Base-by-base conservation (phyloP, 2,797 vertebrate genomes). In the Ctenopoma kingsleyae region DNA sequence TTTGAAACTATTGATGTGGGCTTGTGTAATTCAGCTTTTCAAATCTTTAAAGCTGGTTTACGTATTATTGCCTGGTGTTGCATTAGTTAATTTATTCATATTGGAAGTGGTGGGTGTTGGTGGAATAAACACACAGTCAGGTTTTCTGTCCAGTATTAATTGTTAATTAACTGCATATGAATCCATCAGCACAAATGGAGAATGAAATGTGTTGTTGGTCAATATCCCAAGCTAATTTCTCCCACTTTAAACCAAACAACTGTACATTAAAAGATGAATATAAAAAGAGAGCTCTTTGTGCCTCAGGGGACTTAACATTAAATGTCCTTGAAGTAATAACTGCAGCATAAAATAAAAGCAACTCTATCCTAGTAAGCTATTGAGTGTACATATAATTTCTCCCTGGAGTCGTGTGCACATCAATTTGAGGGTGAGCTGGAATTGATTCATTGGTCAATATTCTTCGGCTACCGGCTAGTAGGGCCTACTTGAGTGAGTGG, bases 371-470 rank as follows among this genome's bases (percentile, higher is more conserved):
- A 46, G 8, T 55, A 36, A 56, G 74, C 35, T 67, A 81, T 77
- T 36, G 72, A 80, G 62, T 43, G 11, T 27, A 65, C 70, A 69
- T 64, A 15, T 25, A 38, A 62, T 76, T 35, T 60, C 52, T 83
- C 87, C 70, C 83, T 49, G 66, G 80, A 74, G 82, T 43, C 51
- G 35, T 16, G 41, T 38, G 13, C 35, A 41, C 83, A 67, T 90
- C 90, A 84, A 82, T 90, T 68, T 44, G 71, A 8, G 30, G 68
- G 67, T 76, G 67, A 85, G 80, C 81, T 81, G 49, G 50, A 70
- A 90, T 91, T 59, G 89, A 90, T 87, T 80, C 6, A 23, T 78
- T 66, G 81, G 67, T 88, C 88, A 85, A 86, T 87, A 82, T 74
- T 70, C 78, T 88, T 76, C 76, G 76, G 74, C 80, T 84, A 54